Conservation (phyloP, 2,113 vertebrate species). For the Atlantisia rogersi region DNA sequence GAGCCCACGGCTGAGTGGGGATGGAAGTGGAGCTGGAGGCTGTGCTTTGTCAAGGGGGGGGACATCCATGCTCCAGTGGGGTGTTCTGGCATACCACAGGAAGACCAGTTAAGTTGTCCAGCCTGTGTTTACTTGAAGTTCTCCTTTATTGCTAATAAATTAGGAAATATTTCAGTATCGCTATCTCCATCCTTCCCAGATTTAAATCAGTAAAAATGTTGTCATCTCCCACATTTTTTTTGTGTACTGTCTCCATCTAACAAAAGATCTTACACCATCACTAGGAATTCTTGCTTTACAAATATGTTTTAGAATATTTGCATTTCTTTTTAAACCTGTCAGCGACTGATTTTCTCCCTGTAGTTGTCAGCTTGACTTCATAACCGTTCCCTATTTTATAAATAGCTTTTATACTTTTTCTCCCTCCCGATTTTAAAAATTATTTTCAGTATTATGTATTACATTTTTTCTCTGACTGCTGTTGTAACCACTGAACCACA, state of each 20-base stretch:
- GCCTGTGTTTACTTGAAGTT: neutral
- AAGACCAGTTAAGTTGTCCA: neutral
- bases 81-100: neutral
- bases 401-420: neutral
- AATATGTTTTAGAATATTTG: neutral
- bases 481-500: neutral
- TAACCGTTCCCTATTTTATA: neutral
- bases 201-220: neutral
- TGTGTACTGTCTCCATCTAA: neutral
- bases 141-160: neutral
- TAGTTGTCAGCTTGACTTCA: neutral
- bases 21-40: neutral
- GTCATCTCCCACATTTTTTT: neutral
- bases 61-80: rapidly evolving
- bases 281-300: neutral
- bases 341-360: neutral
- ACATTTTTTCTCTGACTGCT: neutral
- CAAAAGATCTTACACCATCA: neutral
- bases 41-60: neutral
- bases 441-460: neutral
- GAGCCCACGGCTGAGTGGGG: neutral
- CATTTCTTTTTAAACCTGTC: neutral
- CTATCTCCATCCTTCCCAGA: neutral
- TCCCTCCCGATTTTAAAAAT: neutral
- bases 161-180: neutral